Conservation (phyloP, 2,797 vertebrate genomes). For the Tympanoctomys barrerae region DNA sequence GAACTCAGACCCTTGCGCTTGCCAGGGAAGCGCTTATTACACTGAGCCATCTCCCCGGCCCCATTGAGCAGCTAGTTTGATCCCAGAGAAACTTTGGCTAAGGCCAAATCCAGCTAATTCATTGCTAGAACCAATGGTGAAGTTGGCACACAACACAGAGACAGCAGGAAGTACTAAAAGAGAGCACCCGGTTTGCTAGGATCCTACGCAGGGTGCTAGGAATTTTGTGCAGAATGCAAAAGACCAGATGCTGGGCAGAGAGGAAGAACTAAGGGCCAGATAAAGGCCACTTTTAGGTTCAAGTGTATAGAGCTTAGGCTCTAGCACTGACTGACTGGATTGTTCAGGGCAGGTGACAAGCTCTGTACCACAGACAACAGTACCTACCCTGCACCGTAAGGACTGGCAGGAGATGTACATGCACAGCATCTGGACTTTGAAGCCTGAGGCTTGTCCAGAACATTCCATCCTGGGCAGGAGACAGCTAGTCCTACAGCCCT, state of each 20-base stretch:
- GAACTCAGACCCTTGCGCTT: too few relatives aligned
- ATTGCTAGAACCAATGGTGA: background rate
- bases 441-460: background rate
- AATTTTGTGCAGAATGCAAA: background rate
- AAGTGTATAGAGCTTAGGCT: background rate
- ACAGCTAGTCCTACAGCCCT: accelerated
- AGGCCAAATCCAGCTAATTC: background rate
- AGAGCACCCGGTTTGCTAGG: background rate
- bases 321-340: background rate
- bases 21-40: too few relatives aligned
- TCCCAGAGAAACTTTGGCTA: background rate
- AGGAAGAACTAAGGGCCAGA: background rate
- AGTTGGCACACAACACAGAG: background rate
- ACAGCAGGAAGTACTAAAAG: too few relatives aligned
- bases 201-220: background rate
- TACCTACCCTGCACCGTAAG: background rate
- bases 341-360: background rate
- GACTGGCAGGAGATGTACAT: background rate
- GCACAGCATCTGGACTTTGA: accelerated
- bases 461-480: background rate
- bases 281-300: accelerated
- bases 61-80: background rate
- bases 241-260: accelerated
- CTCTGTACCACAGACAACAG: background rate
- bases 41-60: too few relatives aligned